Evolutionary conservation across 2,797 vertebrate species (phyloP).

Genomic region (Sebastes trivittatus): DNA sequence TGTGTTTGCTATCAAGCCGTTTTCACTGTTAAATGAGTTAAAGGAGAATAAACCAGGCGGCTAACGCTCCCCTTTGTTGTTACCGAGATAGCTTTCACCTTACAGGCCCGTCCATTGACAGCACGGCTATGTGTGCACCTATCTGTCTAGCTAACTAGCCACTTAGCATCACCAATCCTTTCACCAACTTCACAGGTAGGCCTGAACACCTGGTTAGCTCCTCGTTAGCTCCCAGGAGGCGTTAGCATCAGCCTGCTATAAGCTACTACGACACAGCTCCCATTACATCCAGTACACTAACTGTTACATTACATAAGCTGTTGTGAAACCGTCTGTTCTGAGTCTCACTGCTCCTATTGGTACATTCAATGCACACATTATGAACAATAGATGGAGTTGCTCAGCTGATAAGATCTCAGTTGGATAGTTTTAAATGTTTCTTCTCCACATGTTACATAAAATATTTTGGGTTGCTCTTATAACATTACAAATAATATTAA

Average conservation of each 20-base stretch:
- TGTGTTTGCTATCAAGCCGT: background rate
- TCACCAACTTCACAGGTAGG: conserved; percentile 54
- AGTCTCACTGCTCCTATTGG: background rate
- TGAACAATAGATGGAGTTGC: background rate
- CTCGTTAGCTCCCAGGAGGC: conserved; percentile 34
- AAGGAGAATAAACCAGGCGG: background rate
- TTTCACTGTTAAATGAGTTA: background rate
- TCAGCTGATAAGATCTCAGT: background rate
- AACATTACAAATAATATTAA: background rate
- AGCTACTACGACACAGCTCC: conserved; percentile 46
- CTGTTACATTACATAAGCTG: conserved; percentile 58
- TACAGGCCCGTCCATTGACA: conserved; percentile 61
- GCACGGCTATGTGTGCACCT: conserved; percentile 23
- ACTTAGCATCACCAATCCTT: conserved; percentile 54
- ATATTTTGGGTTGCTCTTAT: too few relatives aligned
- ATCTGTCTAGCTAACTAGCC: conserved; percentile 35
- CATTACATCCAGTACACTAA: conserved; percentile 13
- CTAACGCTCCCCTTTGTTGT: conserved; percentile 65
- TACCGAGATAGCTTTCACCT: conserved; percentile 49
- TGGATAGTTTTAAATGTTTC: too few relatives aligned
- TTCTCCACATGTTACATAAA: background rate
- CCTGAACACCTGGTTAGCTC: conserved; percentile 59
- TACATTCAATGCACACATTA: background rate
- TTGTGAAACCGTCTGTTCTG: conserved; percentile 9
- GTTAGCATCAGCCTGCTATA: conserved; percentile 26